These are phyloP conservation scores for Pangasianodon hypophthalmus DNA, from an alignment of 2,113 vertebrate genomes.

Conservation along the genomic window DNA sequence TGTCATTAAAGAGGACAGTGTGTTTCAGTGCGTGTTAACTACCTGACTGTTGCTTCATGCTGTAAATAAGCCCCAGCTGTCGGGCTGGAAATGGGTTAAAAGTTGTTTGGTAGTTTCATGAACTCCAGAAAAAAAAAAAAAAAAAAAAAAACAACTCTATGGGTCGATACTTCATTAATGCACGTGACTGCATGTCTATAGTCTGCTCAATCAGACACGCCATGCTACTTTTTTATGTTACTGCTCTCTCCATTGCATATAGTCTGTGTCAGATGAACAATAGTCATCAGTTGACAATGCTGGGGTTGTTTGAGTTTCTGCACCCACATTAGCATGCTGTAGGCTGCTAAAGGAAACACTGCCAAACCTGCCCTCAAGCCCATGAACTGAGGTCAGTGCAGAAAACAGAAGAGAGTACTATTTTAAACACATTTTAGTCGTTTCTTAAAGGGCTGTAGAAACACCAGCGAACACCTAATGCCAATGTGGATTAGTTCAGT, in stretches of 20 bases:
- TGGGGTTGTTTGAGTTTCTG: neutral
- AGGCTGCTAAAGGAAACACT: neutral
- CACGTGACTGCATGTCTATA: neutral
- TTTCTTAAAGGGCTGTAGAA: neutral
- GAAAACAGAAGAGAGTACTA: neutral
- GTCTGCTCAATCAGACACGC: neutral
- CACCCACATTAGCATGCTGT: neutral
- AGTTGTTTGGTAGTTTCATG: neutral
- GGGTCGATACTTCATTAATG: constrained; percentile 8
- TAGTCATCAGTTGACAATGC: neutral
- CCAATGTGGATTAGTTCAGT: neutral
- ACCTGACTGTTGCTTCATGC: neutral
- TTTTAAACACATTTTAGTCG: neutral
- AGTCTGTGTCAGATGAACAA: neutral
- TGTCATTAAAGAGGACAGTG: neutral
- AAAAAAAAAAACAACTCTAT: neutral
- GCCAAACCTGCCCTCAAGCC: neutral
- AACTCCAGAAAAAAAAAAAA: neutral
- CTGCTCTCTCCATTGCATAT: neutral
- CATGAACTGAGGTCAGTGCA: neutral
- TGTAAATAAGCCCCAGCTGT: neutral
- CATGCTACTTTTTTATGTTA: constrained; percentile 7
- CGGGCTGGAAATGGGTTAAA: neutral
- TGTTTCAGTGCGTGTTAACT: neutral
- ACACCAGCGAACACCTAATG: neutral